Percentiles rank a stretch among this genome's conserved stretches.
These are phyloP conservation scores for Trochalopteron elliotii DNA, from an alignment of 2,113 vertebrate species.

Conservation along the genomic window DNA sequence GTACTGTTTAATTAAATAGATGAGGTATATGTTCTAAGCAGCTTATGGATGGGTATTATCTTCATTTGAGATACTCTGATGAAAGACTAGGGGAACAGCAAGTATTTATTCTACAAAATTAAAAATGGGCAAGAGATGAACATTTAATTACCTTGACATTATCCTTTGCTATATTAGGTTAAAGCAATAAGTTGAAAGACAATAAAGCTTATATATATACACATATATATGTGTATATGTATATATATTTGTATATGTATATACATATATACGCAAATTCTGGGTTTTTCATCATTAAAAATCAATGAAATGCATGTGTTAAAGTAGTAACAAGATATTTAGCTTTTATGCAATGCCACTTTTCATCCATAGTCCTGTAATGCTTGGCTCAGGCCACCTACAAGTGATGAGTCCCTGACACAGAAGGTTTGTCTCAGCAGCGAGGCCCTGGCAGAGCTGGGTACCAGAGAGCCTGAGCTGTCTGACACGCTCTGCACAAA, in stretches of 20 bases:
- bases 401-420: background rate
- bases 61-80: background rate
- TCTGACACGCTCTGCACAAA: background rate
- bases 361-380: background rate
- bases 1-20: constrained; percentile 5
- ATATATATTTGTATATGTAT: too few relatives aligned
- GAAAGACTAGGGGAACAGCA: constrained; percentile 23
- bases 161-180: constrained; percentile 9
- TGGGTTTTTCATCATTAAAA: background rate
- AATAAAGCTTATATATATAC: background rate
- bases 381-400: background rate
- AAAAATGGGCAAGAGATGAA: constrained; percentile 31
- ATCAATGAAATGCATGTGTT: background rate
- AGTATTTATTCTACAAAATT: constrained; percentile 31
- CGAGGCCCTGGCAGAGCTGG: background rate
- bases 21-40: background rate
- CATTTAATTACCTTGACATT: constrained; percentile 44
- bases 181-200: constrained; percentile 23
- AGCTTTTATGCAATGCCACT: background rate
- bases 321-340: background rate
- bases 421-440: background rate
- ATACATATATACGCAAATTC: background rate
- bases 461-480: background rate
- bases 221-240: background rate
- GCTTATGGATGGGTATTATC: background rate